phyloP scores from a whole-genome alignment of 35 echinoderm and acorn worm species.

The Heliocidaris tuberculata region DNA sequence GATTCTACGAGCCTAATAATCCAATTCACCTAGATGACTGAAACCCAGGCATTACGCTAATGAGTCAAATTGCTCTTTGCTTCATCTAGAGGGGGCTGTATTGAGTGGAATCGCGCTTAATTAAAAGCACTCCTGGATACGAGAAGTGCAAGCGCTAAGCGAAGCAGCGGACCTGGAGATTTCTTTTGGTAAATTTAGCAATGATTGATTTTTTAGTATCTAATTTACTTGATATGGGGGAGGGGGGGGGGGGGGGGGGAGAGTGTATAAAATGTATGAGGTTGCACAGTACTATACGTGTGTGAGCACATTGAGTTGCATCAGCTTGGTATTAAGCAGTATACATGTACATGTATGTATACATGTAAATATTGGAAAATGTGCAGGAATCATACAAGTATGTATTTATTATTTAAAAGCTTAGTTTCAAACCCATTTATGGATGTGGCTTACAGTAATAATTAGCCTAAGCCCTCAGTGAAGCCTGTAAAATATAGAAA shows the following conservation, averaged over 20 bases:
- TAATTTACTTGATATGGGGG: not conserved
- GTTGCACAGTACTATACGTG: too few relatives aligned
- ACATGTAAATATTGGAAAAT: too few relatives aligned
- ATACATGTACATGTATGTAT: too few relatives aligned
- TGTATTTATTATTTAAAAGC: too few relatives aligned
- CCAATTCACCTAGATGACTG: conserved; percentile 14
- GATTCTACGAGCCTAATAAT: not conserved
- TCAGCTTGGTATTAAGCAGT: too few relatives aligned
- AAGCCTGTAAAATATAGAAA: not conserved
- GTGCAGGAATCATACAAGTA: too few relatives aligned
- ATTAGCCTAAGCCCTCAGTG: not conserved
- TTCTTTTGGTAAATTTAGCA: not conserved
- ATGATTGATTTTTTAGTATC: not conserved
- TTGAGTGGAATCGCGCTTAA: not conserved
- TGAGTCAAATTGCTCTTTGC: conserved; percentile 33
- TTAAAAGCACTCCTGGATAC: conserved; percentile 22
- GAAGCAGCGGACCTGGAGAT: not conserved
- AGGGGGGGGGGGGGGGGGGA: not conserved
- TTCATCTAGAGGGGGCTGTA: not conserved
- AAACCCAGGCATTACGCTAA: not conserved
- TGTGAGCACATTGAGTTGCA: too few relatives aligned
- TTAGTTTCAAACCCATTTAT: not conserved
- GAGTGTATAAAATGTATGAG: too few relatives aligned
- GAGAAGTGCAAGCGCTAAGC: not conserved
- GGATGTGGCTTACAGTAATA: not conserved